Conservation (phyloP, 2,888 invertebrate genomes). For the Alitta virens region DNA sequence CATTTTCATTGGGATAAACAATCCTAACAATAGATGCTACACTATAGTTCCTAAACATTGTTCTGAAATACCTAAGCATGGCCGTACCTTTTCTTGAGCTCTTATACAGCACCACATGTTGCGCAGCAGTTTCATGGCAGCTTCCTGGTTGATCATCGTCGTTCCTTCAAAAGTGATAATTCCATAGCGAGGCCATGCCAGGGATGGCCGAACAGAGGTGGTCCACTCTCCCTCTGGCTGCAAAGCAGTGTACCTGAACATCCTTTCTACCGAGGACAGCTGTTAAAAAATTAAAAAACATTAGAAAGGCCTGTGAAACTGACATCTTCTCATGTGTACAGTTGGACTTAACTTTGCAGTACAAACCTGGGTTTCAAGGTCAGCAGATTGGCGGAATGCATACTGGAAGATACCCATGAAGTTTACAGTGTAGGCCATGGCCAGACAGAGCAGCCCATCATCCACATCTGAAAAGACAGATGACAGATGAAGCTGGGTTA, state of each 20-base stretch:
- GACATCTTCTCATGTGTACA: no score
- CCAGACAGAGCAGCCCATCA: slow-evolving; percentile 34
- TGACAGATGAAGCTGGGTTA: no score
- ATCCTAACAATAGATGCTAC: background rate
- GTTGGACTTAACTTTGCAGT: no score
- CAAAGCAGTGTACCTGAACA: slow-evolving; percentile 32
- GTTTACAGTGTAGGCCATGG: slow-evolving; percentile 35
- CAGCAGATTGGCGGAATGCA: slow-evolving; percentile 35
- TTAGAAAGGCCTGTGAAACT: no score
- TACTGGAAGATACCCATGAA: slow-evolving; percentile 36
- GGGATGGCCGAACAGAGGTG: slow-evolving; percentile 20
- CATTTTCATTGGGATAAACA: background rate
- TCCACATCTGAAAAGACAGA: slow-evolving; percentile 25
- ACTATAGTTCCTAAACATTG: background rate
- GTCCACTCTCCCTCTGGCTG: slow-evolving; percentile 27
- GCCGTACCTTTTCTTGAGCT: slow-evolving; percentile 37
- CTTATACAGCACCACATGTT: slow-evolving; percentile 39
- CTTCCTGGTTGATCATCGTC: slow-evolving; percentile 25
- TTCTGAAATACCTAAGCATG: no score
- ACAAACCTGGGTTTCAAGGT: slow-evolving; percentile 37
- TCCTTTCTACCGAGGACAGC: slow-evolving; percentile 35
- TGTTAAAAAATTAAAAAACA: slow-evolving; percentile 10
- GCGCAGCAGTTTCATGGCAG: slow-evolving; percentile 29
- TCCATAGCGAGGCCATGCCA: slow-evolving; percentile 40
- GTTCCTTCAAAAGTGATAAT: slow-evolving; percentile 40